A percentile compares a stretch with the other conserved stretches of the same genome.
These are phyloP conservation scores for Phainopepla nitens DNA, from an alignment of 2,113 vertebrate species.

Conservation along the genomic window DNA sequence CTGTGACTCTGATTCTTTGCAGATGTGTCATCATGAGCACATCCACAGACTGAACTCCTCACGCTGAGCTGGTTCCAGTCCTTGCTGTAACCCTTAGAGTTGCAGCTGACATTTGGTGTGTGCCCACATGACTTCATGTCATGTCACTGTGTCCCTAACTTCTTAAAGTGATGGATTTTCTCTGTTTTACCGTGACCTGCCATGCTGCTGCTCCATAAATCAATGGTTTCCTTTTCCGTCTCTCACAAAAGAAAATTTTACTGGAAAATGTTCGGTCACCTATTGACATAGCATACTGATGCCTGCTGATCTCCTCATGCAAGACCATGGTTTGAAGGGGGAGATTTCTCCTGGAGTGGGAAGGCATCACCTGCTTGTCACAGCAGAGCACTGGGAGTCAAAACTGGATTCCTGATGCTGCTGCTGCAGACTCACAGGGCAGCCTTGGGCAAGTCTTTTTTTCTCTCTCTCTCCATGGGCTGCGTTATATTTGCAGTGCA, in stretches of 20 bases:
- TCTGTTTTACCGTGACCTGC: not conserved
- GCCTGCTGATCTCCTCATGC: not conserved
- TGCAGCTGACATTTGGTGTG: not conserved
- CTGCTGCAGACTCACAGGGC: not conserved
- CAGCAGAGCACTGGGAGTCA: not conserved
- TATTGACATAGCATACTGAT: not conserved
- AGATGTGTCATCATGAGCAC: not conserved
- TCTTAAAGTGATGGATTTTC: not conserved
- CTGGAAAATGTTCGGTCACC: not conserved
- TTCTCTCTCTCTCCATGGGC: not conserved
- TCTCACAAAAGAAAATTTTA: not conserved
- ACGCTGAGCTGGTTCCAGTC: not conserved
- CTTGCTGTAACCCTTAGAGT: not conserved
- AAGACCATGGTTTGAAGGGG: not conserved
- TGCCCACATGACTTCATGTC: not conserved
- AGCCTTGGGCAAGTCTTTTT: not conserved
- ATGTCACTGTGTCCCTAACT: not conserved
- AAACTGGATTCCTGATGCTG: not conserved
- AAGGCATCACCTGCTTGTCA: not conserved
- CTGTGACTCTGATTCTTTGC: not conserved
- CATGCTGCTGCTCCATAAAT: not conserved
- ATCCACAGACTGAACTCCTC: not conserved
- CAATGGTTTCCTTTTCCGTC: not conserved
- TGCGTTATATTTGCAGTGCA: not conserved
- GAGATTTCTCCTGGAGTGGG: not conserved